Conservation (phyloP, 2,888 invertebrate genomes). For the Polydrusus pterygomalis region DNA sequence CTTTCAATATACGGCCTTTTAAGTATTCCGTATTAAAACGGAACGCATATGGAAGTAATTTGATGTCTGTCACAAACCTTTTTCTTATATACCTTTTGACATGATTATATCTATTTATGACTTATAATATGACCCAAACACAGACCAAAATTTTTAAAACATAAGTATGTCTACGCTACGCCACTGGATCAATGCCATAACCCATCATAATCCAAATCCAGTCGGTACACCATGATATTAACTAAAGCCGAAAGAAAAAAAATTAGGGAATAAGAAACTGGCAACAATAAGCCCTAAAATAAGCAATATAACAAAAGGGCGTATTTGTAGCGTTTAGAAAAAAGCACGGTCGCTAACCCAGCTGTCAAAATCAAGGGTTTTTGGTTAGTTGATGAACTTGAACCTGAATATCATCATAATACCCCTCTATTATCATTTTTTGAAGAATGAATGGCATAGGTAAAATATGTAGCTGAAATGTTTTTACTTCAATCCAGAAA, state of each 20-base stretch:
- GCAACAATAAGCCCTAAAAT: conserved; percentile 46
- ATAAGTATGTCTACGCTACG: conserved; percentile 3
- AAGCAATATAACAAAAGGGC: conserved; percentile 45
- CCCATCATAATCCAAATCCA: conserved; percentile 43
- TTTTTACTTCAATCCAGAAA: too few relatives aligned
- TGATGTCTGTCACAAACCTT: too few relatives aligned
- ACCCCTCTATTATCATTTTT: background rate
- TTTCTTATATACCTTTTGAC: too few relatives aligned
- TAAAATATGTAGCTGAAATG: too few relatives aligned
- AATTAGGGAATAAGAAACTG: conserved; percentile 41
- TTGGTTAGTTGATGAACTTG: conserved; percentile 47
- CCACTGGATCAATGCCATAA: conserved; percentile 31
- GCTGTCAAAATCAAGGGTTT: conserved; percentile 53
- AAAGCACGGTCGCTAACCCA: conserved; percentile 36
- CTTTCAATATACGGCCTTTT: too few relatives aligned
- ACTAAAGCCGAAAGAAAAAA: conserved; percentile 35
- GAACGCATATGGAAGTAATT: too few relatives aligned
- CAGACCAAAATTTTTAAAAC: background rate
- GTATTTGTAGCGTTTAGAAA: conserved; percentile 53
- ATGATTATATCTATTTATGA: too few relatives aligned
- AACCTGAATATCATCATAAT: conserved; percentile 25
- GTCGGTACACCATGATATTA: conserved; percentile 31
- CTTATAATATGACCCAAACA: too few relatives aligned
- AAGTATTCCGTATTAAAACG: too few relatives aligned
- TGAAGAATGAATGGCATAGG: too few relatives aligned